phyloP scores from a whole-genome alignment of 2,888 invertebrate genomes.

The Fragum sueziense region DNA sequence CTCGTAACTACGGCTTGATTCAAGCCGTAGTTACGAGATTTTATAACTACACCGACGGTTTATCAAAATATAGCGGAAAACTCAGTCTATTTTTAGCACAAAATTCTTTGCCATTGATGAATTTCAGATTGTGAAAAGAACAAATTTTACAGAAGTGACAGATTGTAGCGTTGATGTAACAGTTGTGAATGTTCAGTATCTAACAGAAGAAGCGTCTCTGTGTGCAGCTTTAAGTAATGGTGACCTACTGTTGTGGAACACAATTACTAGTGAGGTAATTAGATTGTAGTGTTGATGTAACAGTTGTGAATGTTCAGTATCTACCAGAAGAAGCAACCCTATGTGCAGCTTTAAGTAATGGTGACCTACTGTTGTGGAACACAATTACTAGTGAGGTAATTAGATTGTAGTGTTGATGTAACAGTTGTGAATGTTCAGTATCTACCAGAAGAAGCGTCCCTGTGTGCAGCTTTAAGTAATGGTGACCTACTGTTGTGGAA shows the following conservation, averaged over 20 bases:
- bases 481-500: conserved; percentile 78
- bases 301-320: conserved; percentile 74
- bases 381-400: conserved; percentile 63
- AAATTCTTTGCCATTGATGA: not conserved
- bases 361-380: conserved; percentile 77
- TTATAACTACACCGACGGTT: too few species aligned
- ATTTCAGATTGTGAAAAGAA: conserved; percentile 8
- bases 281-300: conserved; percentile 41
- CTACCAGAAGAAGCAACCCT: conserved; percentile 77
- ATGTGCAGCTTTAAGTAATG: conserved; percentile 74
- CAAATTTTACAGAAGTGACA: conserved; percentile 19
- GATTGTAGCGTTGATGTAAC: conserved; percentile 43
- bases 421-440: conserved; percentile 73
- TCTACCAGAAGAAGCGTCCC: conserved; percentile 76
- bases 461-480: conserved; percentile 73
- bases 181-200: conserved; percentile 74
- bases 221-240: conserved; percentile 76
- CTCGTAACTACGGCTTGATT: too few species aligned
- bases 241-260: conserved; percentile 75
- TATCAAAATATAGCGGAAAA: too few species aligned
- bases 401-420: conserved; percentile 39
- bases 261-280: conserved; percentile 65
- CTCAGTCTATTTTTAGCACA: too few species aligned
- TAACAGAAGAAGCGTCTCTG: conserved; percentile 77
- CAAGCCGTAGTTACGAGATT: too few species aligned